Conservation (phyloP, 2,113 vertebrate genomes). For the Chaetura pelagica region DNA sequence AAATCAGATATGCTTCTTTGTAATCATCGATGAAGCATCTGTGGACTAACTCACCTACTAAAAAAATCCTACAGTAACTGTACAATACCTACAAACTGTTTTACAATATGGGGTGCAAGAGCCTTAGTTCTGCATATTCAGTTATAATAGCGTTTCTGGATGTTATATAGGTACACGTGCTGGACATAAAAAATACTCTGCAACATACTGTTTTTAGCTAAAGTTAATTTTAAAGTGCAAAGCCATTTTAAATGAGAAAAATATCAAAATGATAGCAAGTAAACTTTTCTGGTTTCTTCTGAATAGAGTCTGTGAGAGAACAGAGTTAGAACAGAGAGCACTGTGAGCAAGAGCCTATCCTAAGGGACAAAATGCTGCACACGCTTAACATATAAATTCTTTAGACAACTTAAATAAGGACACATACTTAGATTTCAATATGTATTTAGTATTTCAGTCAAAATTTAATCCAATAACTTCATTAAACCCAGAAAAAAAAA, state of each 20-base stretch:
- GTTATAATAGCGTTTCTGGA: neutral
- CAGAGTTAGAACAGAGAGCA: neutral
- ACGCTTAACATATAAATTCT: constrained; percentile 9
- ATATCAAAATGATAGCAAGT: neutral
- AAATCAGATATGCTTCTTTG: neutral
- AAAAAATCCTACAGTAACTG: neutral
- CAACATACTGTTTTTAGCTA: constrained; percentile 12
- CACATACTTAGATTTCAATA: neutral
- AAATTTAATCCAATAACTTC: constrained; percentile 15
- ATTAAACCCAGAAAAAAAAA: neutral
- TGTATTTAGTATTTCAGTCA: neutral
- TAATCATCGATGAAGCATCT: neutral
- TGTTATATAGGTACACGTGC: neutral
- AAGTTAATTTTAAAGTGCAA: constrained; percentile 31
- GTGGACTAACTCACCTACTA: neutral
- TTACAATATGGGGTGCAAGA: neutral
- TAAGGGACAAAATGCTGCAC: neutral
- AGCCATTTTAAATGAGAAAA: constrained; percentile 45
- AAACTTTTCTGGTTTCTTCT: constrained; percentile 17
- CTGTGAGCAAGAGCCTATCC: neutral
- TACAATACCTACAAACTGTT: neutral
- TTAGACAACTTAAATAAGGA: neutral
- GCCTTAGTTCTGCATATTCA: neutral
- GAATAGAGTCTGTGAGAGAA: constrained; percentile 5
- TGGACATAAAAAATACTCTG: constrained; percentile 14